Evolutionary conservation across 1,140 invertebrate genomes (phyloP).

Genomic region (Atta texana): DNA sequence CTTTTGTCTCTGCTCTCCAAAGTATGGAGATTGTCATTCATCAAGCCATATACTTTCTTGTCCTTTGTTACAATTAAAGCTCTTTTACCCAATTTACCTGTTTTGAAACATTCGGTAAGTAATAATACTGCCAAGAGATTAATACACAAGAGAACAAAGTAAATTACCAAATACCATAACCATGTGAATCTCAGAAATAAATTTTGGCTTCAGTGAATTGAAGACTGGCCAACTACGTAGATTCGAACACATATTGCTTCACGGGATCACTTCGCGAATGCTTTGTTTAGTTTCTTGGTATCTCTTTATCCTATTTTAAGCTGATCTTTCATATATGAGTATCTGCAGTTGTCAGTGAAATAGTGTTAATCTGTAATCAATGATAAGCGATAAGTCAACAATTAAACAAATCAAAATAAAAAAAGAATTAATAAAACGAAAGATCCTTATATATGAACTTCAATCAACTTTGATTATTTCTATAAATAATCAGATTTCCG

Average conservation of each 20-base stretch:
- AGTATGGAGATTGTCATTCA: conserved; percentile 88
- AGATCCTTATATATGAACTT: no score
- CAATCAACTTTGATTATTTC: no score
- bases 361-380: no score
- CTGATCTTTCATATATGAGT: no score
- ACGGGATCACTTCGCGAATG: no score
- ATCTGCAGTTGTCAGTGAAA: no score
- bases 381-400: no score
- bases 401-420: no score
- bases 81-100: conserved; percentile 89
- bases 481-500: no score
- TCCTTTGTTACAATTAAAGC: conserved; percentile 89
- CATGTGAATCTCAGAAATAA: conserved; percentile 86
- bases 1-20: conserved; percentile 87
- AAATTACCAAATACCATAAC: conserved; percentile 88
- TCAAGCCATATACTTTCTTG: conserved; percentile 89
- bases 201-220: conserved; percentile 87
- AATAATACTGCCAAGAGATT: no score
- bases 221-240: conserved; percentile 89
- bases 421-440: no score
- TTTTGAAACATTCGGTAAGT: conserved; percentile 78
- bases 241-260: conserved; percentile 80
- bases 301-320: no score
- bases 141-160: not conserved
- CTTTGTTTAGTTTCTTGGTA: not conserved